Conservation (phyloP, 2,888 invertebrate species). For the Eurytoma adleriae region DNA sequence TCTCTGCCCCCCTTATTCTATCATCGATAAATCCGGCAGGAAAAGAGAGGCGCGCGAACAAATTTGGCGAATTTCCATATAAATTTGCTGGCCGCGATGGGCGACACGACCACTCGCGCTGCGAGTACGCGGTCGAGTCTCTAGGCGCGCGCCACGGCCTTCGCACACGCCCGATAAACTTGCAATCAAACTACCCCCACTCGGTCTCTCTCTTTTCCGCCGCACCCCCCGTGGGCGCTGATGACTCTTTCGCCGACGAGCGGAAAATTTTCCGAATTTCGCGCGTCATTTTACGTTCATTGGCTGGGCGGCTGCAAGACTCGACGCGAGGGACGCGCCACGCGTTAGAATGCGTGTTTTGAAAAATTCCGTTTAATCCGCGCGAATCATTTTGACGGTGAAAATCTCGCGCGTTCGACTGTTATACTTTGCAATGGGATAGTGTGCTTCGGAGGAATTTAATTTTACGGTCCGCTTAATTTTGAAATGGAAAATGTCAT, state of each 20-base stretch:
- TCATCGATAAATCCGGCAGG: slow-evolving; percentile 20
- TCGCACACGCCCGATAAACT: slow-evolving; percentile 53
- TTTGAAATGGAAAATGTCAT: no score
- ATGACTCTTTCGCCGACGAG: neutral
- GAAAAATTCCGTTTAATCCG: no score
- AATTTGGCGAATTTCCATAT: slow-evolving; percentile 75
- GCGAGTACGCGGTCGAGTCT: slow-evolving; percentile 33
- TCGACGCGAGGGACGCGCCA: no score
- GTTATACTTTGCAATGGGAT: no score
- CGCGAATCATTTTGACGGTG: no score
- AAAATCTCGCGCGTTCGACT: no score
- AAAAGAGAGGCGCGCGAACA: slow-evolving; percentile 60
- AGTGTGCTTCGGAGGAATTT: no score
- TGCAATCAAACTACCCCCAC: slow-evolving; percentile 55
- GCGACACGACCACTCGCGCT: slow-evolving; percentile 58
- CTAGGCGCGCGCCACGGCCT: slow-evolving; percentile 49
- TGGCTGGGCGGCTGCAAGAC: no score
- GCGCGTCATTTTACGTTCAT: no score
- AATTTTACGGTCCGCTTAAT: no score
- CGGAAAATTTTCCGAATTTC: neutral
- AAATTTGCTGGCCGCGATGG: slow-evolving; percentile 71
- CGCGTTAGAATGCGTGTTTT: no score
- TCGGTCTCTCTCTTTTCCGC: neutral
- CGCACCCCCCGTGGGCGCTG: no score
- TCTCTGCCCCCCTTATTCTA: neutral